Evolutionary conservation across 2,113 vertebrate genomes (phyloP).

Genomic region (Zeus faber): DNA sequence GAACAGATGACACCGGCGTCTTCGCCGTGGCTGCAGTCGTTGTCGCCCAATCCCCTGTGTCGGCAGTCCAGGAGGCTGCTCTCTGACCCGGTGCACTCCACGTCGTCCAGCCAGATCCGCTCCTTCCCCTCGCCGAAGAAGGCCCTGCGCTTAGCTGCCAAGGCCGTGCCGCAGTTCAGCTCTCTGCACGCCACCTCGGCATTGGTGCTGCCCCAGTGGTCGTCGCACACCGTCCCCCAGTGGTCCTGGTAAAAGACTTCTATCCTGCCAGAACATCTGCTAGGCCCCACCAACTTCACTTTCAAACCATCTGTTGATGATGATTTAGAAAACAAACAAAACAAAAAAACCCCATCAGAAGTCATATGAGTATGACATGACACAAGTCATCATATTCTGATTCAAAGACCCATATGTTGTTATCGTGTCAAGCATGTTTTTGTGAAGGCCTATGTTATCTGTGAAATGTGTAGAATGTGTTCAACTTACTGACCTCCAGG

Average conservation of each 20-base stretch:
- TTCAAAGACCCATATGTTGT: too few species aligned
- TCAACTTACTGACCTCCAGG: conserved; percentile 45
- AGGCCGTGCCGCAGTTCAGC: conserved; percentile 41
- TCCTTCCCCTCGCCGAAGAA: conserved; percentile 52
- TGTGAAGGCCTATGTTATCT: not conserved
- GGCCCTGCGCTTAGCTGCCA: conserved; percentile 26
- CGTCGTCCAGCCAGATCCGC: conserved; percentile 60
- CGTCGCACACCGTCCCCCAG: conserved; percentile 65
- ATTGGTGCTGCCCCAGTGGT: conserved; percentile 46
- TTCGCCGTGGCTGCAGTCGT: conserved; percentile 58
- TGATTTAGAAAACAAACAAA: too few species aligned
- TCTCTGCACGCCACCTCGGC: conserved; percentile 56
- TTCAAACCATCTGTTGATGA: not conserved
- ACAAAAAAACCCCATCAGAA: too few species aligned
- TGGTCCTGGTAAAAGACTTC: conserved; percentile 35
- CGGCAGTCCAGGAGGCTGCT: conserved; percentile 35
- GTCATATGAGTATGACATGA: too few species aligned
- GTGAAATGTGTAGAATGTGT: not conserved
- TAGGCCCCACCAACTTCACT: conserved; percentile 37
- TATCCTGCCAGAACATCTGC: conserved; percentile 56
- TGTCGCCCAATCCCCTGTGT: conserved; percentile 16
- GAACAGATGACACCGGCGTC: conserved; percentile 62
- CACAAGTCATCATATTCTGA: too few species aligned
- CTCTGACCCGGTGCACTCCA: conserved; percentile 53
- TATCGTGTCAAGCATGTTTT: too few species aligned